Evolutionary conservation across 2,113 vertebrate species (phyloP).

Genomic region (Panthera leo): DNA sequence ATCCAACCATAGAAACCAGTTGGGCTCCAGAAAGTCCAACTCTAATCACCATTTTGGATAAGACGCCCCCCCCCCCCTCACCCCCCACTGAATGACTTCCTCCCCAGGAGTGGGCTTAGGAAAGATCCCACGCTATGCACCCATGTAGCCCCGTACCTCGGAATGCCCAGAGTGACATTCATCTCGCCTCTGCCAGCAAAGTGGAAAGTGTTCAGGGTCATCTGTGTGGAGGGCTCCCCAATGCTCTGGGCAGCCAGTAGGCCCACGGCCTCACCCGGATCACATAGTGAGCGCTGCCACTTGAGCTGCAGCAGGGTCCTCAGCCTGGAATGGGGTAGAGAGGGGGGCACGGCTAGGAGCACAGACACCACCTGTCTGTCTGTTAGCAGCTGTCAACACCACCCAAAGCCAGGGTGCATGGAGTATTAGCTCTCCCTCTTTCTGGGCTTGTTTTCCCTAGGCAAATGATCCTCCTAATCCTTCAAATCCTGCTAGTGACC

Average conservation of each 20-base stretch:
- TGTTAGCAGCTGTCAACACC: not conserved
- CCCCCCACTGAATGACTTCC: not conserved
- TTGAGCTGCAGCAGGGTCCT: slow-evolving; percentile 92
- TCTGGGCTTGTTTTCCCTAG: not conserved
- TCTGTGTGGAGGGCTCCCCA: slow-evolving; percentile 98
- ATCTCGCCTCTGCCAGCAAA: slow-evolving; percentile 99
- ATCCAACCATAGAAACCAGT: not conserved
- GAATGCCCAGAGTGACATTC: slow-evolving; percentile 98
- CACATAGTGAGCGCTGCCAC: slow-evolving; percentile 96
- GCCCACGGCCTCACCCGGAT: slow-evolving; percentile 96
- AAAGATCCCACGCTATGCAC: not conserved
- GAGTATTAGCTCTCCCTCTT: not conserved
- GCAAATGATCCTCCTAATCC: not conserved
- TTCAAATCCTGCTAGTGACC: not conserved
- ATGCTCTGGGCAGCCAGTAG: slow-evolving; percentile 98
- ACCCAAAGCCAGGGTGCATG: rapidly evolving
- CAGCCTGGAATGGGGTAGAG: slow-evolving; percentile 82
- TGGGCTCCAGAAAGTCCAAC: not conserved
- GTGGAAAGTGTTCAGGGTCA: slow-evolving; percentile 99
- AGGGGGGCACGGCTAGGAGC: not conserved
- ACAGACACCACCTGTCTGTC: not conserved
- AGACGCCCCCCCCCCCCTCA: not conserved
- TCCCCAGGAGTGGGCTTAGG: not conserved
- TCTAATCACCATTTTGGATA: not conserved
- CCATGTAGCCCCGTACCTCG: slow-evolving; percentile 86